Evolutionary conservation across 2,888 invertebrate species (phyloP), one percentile per base, ranked within the genome.

Genomic region (Dynastes grantii): DNA sequence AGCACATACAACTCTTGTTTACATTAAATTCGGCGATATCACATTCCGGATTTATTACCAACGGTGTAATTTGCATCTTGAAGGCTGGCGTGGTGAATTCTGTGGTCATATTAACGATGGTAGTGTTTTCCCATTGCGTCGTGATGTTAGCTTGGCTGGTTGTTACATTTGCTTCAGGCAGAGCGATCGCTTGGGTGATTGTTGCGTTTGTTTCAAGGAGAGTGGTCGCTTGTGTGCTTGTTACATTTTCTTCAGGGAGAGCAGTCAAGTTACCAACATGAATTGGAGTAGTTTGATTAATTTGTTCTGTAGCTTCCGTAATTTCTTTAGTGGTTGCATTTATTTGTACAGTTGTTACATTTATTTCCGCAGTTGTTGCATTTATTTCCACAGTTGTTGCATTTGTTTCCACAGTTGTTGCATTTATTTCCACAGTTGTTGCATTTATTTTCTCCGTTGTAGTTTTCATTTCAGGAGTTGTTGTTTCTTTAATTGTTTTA

Each of bases 1-100:
- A 85, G 64, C 85, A 85, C 55, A 85, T 81, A 64, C 85, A 85
- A 70, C 81, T 79, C 53, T 84, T 82, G 76, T 81, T 80, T 1
- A 64, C 16, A 5, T 79, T 63, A 76, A 79, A 83, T 68, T 83
- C 84, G 0, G 78, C 71, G 11, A 76, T 45, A 32, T 64, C 81
- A 58, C 84, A 84, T 65, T 76, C 76, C 22, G 76, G 73, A 13
- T 78, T 76, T 13, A 77, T 77, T 67, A 77, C 79, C 27, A 77
- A 64, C 9, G 79, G 75, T 22, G 61, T 76, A 0, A 76, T 55
- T 11, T 13, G 70, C 40, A 78, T 79, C 16, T 73, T 68, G 63
- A 76, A 76, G 16, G 16, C 64, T 55, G 53, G 79, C 0, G 61
- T 77, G 0, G 40, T 68, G 37, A 61, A 70, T 77, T 77, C 27